These are phyloP conservation scores for Paedocypris sp. DNA, from an alignment of 2,113 vertebrate species.

Conservation along the genomic window DNA sequence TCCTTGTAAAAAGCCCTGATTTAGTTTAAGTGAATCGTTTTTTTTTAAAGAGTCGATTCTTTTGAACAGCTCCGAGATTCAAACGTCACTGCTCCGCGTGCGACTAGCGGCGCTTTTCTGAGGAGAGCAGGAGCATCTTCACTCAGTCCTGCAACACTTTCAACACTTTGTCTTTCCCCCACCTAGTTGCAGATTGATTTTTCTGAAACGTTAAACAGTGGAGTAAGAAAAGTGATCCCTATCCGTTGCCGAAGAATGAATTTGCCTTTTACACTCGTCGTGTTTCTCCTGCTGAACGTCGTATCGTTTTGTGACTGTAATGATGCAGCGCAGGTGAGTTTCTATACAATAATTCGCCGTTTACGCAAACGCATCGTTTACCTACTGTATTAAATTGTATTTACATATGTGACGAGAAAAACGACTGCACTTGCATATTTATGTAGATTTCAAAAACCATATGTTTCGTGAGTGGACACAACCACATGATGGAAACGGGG, in stretches of 20 bases:
- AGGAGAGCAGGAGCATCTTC: slow-evolving; percentile 6
- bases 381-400: no score
- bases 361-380: no score
- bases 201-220: not conserved
- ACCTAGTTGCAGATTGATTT: not conserved
- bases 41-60: not conserved
- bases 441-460: no score
- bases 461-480: no score
- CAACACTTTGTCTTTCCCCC: not conserved
- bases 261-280: not conserved
- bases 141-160: not conserved
- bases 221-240: not conserved
- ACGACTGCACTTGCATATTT: no score
- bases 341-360: no score
- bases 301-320: not conserved
- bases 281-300: not conserved
- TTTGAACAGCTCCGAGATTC: not conserved
- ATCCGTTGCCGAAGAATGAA: not conserved
- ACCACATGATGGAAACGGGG: no score
- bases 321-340: not conserved
- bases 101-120: not conserved
- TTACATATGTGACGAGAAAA: no score
- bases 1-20: no score
- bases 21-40: not conserved
- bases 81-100: not conserved